A percentile compares a stretch with the other conserved stretches of the same genome.
phyloP scores from a whole-genome alignment of 2,113 vertebrate genomes.

The Cyrtonyx montezumae region DNA sequence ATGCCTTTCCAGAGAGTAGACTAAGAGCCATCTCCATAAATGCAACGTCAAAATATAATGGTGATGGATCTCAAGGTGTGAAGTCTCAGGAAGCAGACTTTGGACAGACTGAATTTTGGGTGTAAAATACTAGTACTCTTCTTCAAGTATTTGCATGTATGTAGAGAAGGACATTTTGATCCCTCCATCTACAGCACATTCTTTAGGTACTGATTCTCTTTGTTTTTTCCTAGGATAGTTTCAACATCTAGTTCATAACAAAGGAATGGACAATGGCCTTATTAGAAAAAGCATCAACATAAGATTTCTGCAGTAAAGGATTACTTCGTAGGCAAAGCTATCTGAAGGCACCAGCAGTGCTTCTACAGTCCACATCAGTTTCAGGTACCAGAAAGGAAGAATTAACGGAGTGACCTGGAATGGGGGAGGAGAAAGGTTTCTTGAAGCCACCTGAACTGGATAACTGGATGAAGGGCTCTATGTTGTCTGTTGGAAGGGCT shows the following conservation, averaged over 20 bases:
- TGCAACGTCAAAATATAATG: not conserved
- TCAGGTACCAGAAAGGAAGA: not conserved
- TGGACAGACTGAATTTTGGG: not conserved
- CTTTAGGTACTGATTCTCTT: not conserved
- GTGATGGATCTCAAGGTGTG: not conserved
- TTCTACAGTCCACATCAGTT: rapidly evolving
- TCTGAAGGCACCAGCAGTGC: not conserved
- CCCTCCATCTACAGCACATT: not conserved
- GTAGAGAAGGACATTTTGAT: not conserved
- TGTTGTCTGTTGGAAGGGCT: rapidly evolving
- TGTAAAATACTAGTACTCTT: not conserved
- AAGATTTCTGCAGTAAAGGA: not conserved
- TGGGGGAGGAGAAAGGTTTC: not conserved
- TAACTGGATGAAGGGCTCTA: not conserved
- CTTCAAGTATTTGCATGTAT: not conserved
- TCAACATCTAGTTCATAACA: not conserved
- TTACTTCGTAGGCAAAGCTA: not conserved
- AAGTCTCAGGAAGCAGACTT: not conserved
- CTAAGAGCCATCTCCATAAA: not conserved
- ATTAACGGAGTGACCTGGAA: not conserved
- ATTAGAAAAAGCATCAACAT: not conserved
- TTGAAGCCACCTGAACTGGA: not conserved
- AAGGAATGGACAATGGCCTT: not conserved
- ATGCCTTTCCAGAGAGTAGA: not conserved
- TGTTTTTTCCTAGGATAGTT: not conserved